These are phyloP conservation scores for Stratiomys singularior DNA, from an alignment of 2,888 invertebrate species.

Conservation along the genomic window DNA sequence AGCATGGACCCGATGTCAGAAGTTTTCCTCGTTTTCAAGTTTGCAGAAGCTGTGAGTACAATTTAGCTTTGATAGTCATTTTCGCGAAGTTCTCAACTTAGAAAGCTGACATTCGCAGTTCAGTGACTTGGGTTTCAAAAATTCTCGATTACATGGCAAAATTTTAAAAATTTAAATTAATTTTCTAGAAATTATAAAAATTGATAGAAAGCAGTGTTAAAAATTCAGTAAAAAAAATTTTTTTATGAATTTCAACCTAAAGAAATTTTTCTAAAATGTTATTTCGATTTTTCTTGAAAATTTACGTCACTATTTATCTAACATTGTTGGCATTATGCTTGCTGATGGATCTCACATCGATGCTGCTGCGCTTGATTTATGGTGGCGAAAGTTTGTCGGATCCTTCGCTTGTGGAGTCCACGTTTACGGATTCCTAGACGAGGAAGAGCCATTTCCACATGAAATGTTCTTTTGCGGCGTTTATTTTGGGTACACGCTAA, in stretches of 20 bases:
- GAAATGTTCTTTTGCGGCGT: conserved; percentile 57
- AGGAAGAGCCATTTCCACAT: conserved; percentile 55
- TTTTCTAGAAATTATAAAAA: background rate
- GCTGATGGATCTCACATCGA: conserved; percentile 26
- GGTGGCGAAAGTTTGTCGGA: conserved; percentile 52
- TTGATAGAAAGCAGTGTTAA: background rate
- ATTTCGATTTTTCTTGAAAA: conserved; percentile 34
- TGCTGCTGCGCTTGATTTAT: background rate
- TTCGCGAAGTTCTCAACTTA: background rate
- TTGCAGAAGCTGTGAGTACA: conserved; percentile 40
- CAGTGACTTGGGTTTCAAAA: background rate
- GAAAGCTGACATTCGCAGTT: conserved; percentile 16
- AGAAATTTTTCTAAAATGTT: background rate
- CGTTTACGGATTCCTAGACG: conserved; percentile 55
- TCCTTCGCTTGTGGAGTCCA: conserved; percentile 56
- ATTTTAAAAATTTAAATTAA: too few relatives aligned
- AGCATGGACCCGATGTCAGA: conserved; percentile 55
- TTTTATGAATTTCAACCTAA: background rate
- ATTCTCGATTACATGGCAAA: too few relatives aligned
- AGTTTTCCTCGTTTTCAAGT: conserved; percentile 57
- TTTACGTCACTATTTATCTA: conserved; percentile 43
- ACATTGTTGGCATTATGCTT: conserved; percentile 36
- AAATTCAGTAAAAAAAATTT: background rate
- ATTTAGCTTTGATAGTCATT: background rate
- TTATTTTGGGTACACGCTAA: conserved; percentile 56